Conservation (phyloP, 2,797 vertebrate species). For the Neosilurus hyrtlii region DNA sequence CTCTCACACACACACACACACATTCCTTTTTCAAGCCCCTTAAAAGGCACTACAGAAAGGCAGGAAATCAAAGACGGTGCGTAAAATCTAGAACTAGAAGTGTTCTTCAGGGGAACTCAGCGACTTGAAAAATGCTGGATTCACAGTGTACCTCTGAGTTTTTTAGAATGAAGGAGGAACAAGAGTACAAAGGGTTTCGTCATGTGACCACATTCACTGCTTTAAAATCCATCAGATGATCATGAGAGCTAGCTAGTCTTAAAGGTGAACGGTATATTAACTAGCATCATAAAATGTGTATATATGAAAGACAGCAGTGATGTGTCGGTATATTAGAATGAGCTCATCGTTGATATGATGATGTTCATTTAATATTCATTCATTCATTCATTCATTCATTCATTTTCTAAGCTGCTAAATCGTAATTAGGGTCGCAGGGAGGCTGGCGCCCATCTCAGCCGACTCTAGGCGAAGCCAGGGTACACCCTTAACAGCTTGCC, state of each 20-base stretch:
- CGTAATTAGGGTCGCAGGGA: no score
- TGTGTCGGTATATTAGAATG: neutral
- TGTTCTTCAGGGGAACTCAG: neutral
- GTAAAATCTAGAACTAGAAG: conserved; percentile 15
- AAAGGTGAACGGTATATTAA: neutral
- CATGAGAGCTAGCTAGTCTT: neutral
- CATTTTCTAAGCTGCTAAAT: no score
- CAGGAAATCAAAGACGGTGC: conserved; percentile 15
- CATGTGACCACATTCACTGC: neutral
- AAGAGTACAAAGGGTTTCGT: neutral
- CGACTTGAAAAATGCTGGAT: neutral
- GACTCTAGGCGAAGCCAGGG: no score
- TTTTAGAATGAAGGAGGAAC: neutral
- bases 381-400: no score
- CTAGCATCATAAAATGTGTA: no score
- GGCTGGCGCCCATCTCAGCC: no score
- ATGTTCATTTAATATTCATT: no score
- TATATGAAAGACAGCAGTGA: neutral
- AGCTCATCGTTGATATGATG: neutral
- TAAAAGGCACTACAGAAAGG: conserved; percentile 34
- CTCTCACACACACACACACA: conserved; percentile 17
- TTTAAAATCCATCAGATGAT: no score
- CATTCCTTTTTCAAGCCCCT: conserved; percentile 28
- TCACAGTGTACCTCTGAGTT: neutral
- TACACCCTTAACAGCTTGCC: no score